Percentiles rank a stretch among this genome's conserved stretches.
Conservation (phyloP, 2,113 vertebrate genomes). For the Gobio gobio region DNA sequence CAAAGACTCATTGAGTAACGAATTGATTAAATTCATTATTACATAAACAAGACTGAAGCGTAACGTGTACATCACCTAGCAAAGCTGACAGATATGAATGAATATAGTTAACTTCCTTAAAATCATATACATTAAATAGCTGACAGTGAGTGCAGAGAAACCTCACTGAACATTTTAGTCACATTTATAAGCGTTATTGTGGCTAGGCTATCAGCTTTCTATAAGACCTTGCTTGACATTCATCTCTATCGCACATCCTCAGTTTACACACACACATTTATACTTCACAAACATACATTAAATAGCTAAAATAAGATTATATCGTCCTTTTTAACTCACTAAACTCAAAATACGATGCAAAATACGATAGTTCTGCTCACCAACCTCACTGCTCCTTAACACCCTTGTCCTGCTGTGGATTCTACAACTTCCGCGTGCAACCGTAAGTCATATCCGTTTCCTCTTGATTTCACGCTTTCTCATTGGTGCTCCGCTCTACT, state of each 20-base stretch:
- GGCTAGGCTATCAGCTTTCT: constrained; percentile 23
- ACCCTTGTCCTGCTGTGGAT: background rate
- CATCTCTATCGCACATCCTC: background rate
- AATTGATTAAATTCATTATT: background rate
- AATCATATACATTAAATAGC: too few species aligned
- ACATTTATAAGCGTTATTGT: background rate
- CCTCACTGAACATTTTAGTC: background rate
- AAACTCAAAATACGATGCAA: background rate
- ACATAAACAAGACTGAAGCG: constrained; percentile 16
- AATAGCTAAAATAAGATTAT: background rate
- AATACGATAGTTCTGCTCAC: background rate
- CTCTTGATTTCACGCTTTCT: background rate
- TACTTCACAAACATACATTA: background rate
- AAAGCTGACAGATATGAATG: background rate
- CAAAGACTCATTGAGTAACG: too few species aligned
- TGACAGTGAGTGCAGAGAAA: background rate
- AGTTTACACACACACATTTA: background rate
- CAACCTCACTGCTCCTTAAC: background rate
- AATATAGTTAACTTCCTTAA: background rate
- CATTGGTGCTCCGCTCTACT: background rate
- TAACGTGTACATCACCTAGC: background rate
- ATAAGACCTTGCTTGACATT: constrained; percentile 39
- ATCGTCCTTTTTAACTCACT: background rate
- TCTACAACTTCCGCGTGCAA: constrained; percentile 12
- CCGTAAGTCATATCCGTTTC: constrained; percentile 8